phyloP scores from a whole-genome alignment of 2,888 invertebrate species.

The Fragum fragum region DNA sequence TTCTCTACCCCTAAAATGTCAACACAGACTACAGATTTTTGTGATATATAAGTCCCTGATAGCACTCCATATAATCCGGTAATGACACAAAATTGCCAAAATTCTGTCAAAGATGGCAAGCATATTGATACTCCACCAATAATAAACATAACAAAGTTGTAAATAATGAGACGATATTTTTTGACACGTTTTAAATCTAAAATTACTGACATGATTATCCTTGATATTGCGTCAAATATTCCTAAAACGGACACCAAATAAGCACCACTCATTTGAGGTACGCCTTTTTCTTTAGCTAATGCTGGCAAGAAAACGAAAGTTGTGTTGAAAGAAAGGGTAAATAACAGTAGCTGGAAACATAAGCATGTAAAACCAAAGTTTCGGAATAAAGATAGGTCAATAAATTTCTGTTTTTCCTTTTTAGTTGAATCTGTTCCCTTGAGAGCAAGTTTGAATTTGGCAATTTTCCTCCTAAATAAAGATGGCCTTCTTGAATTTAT shows the following conservation, averaged over 20 bases:
- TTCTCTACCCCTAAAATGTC: constrained; percentile 79
- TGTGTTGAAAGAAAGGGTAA: constrained; percentile 70
- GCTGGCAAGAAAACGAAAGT: constrained; percentile 80
- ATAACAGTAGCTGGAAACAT: constrained; percentile 69
- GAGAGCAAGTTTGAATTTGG: constrained; percentile 42
- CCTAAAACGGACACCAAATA: constrained; percentile 77
- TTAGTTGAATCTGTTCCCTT: constrained; percentile 37
- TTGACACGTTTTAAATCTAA: constrained; percentile 72
- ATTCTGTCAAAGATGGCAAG: constrained; percentile 68
- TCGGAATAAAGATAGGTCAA: constrained; percentile 68
- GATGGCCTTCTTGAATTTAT: constrained; percentile 44
- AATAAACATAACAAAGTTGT: constrained; percentile 75
- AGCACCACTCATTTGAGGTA: constrained; percentile 71
- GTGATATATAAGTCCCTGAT: constrained; percentile 78
- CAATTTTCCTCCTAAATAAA: constrained; percentile 51
- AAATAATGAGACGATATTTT: constrained; percentile 71
- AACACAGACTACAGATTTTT: constrained; percentile 81
- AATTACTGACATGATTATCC: constrained; percentile 73
- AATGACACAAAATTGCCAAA: constrained; percentile 64
- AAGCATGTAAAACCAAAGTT: constrained; percentile 68
- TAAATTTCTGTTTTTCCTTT: constrained; percentile 49
- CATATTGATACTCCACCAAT: constrained; percentile 72
- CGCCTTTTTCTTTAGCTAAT: constrained; percentile 71
- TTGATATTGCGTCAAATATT: constrained; percentile 71
- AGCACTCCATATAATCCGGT: constrained; percentile 75